Base-by-base conservation (phyloP, 2,113 vertebrate species). In the Coregonus clupeaformis region DNA sequence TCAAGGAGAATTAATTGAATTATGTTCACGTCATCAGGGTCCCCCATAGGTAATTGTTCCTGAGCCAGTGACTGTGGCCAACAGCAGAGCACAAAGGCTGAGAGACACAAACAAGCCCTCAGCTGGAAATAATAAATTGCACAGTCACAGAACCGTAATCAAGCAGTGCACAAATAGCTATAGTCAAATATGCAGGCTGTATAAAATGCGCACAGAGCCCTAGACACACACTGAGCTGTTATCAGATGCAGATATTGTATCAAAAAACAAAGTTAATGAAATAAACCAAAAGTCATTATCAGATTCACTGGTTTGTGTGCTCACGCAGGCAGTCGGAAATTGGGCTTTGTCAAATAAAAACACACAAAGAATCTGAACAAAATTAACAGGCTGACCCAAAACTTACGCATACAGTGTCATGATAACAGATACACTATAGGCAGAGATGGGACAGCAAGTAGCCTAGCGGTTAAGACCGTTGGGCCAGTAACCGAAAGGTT, bases 1-100 rank as follows among this genome's bases (percentile, higher is more conserved):
- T 92, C 89, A 89, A 87, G 87, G 83, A 88, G 75, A 91, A 92
- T 91, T 89, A 93, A 92, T 91, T 90, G 80, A 91, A 91, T 91
- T 90, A 91, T 91, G 87, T 89, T 91, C 83, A 89, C 91, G 90
- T 90, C 87, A 88, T 90, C 83, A 89, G 90, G 86, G 88, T 79
- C 64, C 78, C 80, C 70, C 62, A 71, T 81, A 82, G 78, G 78
- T 90, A 92, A 93, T 91, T 91, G 91, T 92, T 92, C 91, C 85
- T 90, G 89, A 92, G 88, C 90, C 91, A 90, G 85, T 91, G 90
- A 87, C 77, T 89, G 82, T 80, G 84, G 88, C 84, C 67, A 69
- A 86, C 81, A 73, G 84, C 27, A 81, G 84, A 79, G 87, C 84
- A 88, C 80, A 85, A 85, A 84, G 82, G 82, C 82, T 78, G 72